Conservation (phyloP, 1,140 invertebrate species). For the Gryllus bimaculatus region DNA sequence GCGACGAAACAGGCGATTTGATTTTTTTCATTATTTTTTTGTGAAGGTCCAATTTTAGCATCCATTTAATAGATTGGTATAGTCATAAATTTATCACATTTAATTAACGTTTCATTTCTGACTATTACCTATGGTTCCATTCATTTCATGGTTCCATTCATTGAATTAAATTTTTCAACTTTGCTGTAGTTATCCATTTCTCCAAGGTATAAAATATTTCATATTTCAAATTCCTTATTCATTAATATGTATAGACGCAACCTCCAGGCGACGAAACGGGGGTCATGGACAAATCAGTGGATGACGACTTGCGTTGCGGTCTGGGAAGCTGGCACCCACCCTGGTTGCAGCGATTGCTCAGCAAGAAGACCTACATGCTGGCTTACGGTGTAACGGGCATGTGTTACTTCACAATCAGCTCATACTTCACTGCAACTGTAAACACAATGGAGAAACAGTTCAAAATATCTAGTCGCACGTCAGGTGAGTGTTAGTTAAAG, state of each 20-base stretch:
- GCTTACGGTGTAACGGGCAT: conserved; percentile 31
- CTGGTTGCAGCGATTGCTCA: conserved; percentile 34
- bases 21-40: no score
- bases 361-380: conserved; percentile 32
- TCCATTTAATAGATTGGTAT: no score
- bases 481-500: conserved; percentile 26
- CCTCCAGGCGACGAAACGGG: not conserved
- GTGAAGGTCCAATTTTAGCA: no score
- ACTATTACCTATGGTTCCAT: no score
- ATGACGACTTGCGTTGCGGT: conserved; percentile 13
- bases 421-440: conserved; percentile 32
- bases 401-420: conserved; percentile 31
- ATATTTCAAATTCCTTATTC: no score
- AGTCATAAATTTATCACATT: no score
- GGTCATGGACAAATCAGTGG: not conserved
- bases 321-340: conserved; percentile 29
- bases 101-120: no score
- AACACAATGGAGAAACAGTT: conserved; percentile 37
- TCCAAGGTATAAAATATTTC: no score
- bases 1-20: no score
- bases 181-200: no score
- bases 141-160: no score
- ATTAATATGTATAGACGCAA: not conserved
- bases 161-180: no score
- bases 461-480: conserved; percentile 32